Base-by-base conservation (phyloP, 2,113 vertebrate species). In the Sorex araneus region DNA sequence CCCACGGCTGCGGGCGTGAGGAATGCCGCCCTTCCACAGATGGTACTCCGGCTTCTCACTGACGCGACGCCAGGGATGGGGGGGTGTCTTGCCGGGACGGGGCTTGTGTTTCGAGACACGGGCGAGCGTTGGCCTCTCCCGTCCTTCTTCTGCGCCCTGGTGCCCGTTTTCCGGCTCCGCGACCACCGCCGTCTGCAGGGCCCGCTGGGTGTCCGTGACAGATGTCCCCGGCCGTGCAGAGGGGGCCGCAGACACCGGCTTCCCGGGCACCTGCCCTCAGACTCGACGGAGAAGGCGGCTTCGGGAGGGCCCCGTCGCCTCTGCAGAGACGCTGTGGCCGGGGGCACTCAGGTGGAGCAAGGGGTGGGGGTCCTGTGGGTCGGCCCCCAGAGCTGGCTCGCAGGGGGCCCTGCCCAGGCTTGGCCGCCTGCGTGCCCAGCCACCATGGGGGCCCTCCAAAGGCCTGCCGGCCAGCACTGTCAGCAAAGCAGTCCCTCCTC, bases 101-200 rank as follows among this genome's bases (percentile, higher is more conserved):
- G 19, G 25, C 54, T 80, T n/a, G 10, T 87, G 73, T 77, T 86
- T 85, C 16, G 40, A 91, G 74, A 85, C 63, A 77, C 18, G 40
- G 36, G 27, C 57, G 9, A 21, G 18, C 57, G 63, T 18, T 60
- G 71, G 30, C 36, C 7, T 84, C 76, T 86, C 21, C 63, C 15
- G 45, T 47, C 27, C 50, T 5, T 47, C 50, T 5, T 47, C 25
- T 45, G 0, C 3, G 18, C 19, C 7, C 57, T 40, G 8, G 12
- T 40, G 19, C 34, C 5, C 1, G 0, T 76, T 70, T 1, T 3
- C 43, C 70, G 16, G 1, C 28, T 63, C 19, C 71, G 32, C 50
- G 82, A 23, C 54, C 28, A 2, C 47, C 54, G 3, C 47, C 57
- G 1, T 74, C 19, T 69, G 70, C 23, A 76, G 54, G 63, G 70